These are phyloP conservation scores for Aspidiotus destructor DNA, from an alignment of 2,888 invertebrate genomes.

Conservation along the genomic window DNA sequence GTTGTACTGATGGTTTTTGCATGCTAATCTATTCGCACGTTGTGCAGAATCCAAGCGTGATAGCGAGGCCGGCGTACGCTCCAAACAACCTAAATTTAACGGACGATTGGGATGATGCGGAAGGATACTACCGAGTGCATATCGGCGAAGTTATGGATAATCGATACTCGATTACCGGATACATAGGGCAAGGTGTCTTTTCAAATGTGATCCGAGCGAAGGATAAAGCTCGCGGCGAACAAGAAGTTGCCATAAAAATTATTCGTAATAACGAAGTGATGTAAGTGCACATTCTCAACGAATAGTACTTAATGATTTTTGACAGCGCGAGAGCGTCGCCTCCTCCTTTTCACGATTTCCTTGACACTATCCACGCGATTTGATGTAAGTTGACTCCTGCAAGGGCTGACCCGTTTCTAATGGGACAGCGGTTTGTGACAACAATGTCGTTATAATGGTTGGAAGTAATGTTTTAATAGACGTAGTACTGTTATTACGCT, in stretches of 20 bases:
- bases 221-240: slow-evolving; percentile 74
- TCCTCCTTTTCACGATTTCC: no score
- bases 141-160: slow-evolving; percentile 88
- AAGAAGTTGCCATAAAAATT: slow-evolving; percentile 95
- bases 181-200: slow-evolving; percentile 97
- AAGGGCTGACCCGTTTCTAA: no score
- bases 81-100: slow-evolving; percentile 82
- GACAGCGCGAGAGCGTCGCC: no score
- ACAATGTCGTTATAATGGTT: no score
- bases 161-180: slow-evolving; percentile 91
- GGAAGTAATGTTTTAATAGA: no score
- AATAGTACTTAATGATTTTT: no score
- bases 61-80: slow-evolving; percentile 43
- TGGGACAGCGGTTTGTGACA: no score
- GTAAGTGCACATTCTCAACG: slow-evolving; percentile 48
- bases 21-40: background rate
- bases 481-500: background rate
- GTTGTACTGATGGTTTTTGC: no score
- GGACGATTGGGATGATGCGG: slow-evolving; percentile 99
- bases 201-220: slow-evolving; percentile 92
- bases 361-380: no score
- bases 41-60: slow-evolving; percentile 47
- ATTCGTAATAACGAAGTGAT: slow-evolving; percentile 98
- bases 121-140: slow-evolving; percentile 94
- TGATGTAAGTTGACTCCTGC: no score